Conservation (phyloP, 2,113 vertebrate genomes). For the Caretta caretta region DNA sequence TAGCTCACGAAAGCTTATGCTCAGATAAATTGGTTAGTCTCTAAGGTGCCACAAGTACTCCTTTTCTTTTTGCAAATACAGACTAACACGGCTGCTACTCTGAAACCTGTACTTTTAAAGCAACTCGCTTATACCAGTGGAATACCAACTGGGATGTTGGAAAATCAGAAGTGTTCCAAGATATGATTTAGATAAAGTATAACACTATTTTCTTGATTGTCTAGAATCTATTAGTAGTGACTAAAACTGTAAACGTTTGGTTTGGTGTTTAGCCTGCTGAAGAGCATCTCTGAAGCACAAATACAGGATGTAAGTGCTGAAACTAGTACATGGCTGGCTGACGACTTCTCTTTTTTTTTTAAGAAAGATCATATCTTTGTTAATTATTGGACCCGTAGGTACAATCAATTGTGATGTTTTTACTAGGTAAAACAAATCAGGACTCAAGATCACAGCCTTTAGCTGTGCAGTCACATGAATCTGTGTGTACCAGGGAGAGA, state of each 20-base stretch:
- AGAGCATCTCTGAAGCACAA: slow-evolving; percentile 15
- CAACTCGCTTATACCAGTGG: not conserved
- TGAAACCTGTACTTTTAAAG: not conserved
- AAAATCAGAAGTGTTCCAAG: not conserved
- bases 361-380: slow-evolving; percentile 48
- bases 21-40: too few relatives aligned
- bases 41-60: too few relatives aligned
- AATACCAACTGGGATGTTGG: not conserved
- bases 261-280: slow-evolving; percentile 53
- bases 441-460: slow-evolving; percentile 43
- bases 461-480: slow-evolving; percentile 68
- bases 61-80: too few relatives aligned
- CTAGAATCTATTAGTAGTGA: slow-evolving; percentile 9
- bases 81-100: too few relatives aligned
- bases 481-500: slow-evolving; percentile 63
- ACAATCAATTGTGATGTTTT: slow-evolving; percentile 62
- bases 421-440: slow-evolving; percentile 53
- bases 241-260: not conserved
- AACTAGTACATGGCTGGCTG: slow-evolving; percentile 17
- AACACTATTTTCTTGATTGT: slow-evolving; percentile 25
- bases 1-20: too few relatives aligned
- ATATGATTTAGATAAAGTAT: not conserved
- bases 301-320: slow-evolving; percentile 44
- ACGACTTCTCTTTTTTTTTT: slow-evolving; percentile 48
- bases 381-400: slow-evolving; percentile 53